These are phyloP conservation scores for Hydrotaea cyrtoneurina DNA, from an alignment of 2,888 invertebrate genomes.

Conservation along the genomic window DNA sequence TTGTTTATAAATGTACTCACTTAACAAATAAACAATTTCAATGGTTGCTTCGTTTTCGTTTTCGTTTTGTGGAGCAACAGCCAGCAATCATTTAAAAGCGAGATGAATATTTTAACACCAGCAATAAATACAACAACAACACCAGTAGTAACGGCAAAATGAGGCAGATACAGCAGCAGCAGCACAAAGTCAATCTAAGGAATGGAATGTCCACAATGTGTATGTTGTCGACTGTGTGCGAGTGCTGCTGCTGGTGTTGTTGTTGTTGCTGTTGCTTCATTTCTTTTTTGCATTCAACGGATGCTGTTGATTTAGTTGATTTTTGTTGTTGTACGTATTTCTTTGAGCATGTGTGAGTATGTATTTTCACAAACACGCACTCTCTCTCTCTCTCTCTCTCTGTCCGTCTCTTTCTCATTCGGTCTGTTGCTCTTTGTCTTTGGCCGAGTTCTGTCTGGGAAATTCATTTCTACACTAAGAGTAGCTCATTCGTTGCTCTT, in stretches of 20 bases:
- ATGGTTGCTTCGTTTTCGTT: not conserved
- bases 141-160: not conserved
- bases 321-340: not conserved
- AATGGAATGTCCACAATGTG: constrained; percentile 32
- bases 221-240: too few species aligned
- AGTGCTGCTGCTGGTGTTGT: not conserved
- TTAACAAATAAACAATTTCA: constrained; percentile 28
- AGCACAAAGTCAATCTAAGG: constrained; percentile 50
- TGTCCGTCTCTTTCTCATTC: too few species aligned
- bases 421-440: not conserved
- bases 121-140: constrained; percentile 8
- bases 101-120: constrained; percentile 27
- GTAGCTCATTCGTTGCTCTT: not conserved
- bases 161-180: not conserved
- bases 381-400: not conserved
- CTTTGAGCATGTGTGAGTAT: not conserved
- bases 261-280: constrained; percentile 22
- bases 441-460: not conserved
- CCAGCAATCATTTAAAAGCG: constrained; percentile 16
- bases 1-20: constrained; percentile 39
- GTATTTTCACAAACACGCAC: not conserved
- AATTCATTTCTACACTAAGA: too few species aligned
- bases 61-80: not conserved
- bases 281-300: constrained; percentile 65
- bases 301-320: constrained; percentile 62